Percentiles rank a stretch among this genome's conserved stretches.
Evolutionary conservation across 2,797 vertebrate genomes (phyloP).

Genomic region (Manis pentadactyla): DNA sequence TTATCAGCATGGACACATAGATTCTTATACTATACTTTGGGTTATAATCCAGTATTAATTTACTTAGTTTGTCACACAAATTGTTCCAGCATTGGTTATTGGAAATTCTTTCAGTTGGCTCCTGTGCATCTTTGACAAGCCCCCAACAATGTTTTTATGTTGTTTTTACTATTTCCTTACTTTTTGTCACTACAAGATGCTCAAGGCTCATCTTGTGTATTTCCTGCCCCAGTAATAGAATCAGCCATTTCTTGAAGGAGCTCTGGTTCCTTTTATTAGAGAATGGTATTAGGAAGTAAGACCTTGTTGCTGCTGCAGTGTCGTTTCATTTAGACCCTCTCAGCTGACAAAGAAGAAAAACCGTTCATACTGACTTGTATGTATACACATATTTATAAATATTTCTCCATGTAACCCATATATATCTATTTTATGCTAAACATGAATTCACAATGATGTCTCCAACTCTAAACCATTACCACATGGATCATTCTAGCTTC

Average conservation of each 20-base stretch:
- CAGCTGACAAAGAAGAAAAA: constrained; percentile 24
- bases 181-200: constrained; percentile 29
- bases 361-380: not conserved
- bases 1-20: not conserved
- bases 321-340: not conserved
- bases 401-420: not conserved
- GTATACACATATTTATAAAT: not conserved
- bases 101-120: constrained; percentile 12
- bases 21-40: constrained; percentile 28
- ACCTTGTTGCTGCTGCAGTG: not conserved
- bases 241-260: not conserved
- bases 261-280: constrained; percentile 14
- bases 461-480: constrained; percentile 54
- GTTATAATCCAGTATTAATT: constrained; percentile 47
- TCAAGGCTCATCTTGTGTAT: not conserved
- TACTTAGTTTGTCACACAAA: constrained; percentile 31
- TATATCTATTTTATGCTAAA: constrained; percentile 43
- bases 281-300: constrained; percentile 46
- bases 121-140: not conserved
- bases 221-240: constrained; percentile 17
- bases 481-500: constrained; percentile 24
- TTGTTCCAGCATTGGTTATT: constrained; percentile 16
- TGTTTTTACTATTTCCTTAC: not conserved
- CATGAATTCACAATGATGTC: constrained; percentile 22
- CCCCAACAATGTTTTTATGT: not conserved